Evolutionary conservation across 2,888 invertebrate species (phyloP).

Genomic region (Zele albiditarsus): DNA sequence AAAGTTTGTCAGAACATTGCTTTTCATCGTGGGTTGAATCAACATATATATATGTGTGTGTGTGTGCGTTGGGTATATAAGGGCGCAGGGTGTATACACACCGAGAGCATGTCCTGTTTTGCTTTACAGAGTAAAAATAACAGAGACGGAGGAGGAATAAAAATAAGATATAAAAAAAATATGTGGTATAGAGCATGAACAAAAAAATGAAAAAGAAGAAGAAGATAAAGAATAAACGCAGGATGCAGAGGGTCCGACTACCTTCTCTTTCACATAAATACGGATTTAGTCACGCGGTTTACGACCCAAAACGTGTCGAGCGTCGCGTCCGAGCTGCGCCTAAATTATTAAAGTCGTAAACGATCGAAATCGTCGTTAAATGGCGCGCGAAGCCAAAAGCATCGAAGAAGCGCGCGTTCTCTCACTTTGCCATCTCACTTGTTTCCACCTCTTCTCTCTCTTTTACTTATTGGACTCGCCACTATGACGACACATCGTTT

Average conservation of each 20-base stretch:
- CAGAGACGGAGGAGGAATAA: background rate
- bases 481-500: slow-evolving; percentile 47
- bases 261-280: slow-evolving; percentile 70
- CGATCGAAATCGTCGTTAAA: slow-evolving; percentile 72
- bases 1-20: too few relatives aligned
- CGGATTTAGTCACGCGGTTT: slow-evolving; percentile 71
- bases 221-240: slow-evolving; percentile 40
- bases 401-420: slow-evolving; percentile 56
- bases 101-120: slow-evolving; percentile 9
- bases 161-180: background rate
- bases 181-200: background rate
- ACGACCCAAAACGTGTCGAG: slow-evolving; percentile 72
- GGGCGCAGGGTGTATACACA: slow-evolving; percentile 2
- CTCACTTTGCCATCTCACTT: slow-evolving; percentile 26
- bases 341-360: slow-evolving; percentile 73
- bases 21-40: background rate
- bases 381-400: slow-evolving; percentile 61
- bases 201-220: slow-evolving; percentile 23
- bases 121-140: background rate
- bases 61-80: background rate
- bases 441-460: slow-evolving; percentile 38
- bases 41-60: background rate
- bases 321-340: slow-evolving; percentile 69
- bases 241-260: slow-evolving; percentile 49
- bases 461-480: slow-evolving; percentile 40